A percentile compares a stretch with the other conserved stretches of the same genome.
phyloP scores from a whole-genome alignment of 1,140 invertebrate species.

The Ostrea edulis region DNA sequence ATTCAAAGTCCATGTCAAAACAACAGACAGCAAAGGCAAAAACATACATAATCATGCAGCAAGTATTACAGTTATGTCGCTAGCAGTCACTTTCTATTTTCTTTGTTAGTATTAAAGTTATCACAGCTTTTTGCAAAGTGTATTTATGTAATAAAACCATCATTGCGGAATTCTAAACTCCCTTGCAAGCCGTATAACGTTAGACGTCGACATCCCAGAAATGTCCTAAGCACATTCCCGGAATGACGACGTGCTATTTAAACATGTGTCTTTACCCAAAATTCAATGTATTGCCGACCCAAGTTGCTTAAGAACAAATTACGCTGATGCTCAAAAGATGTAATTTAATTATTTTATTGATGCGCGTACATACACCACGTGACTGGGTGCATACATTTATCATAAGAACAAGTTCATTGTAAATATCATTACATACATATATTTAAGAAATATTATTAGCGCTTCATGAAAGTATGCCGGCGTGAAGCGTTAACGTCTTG shows the following conservation, averaged over 20 bases:
- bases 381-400: neutral
- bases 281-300: conserved; percentile 8
- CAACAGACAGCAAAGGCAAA: neutral
- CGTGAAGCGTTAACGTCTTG: too few species aligned
- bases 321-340: conserved; percentile 26
- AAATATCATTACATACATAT: too few species aligned
- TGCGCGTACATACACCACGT: neutral
- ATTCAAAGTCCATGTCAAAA: conserved; percentile 24
- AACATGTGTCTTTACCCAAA: conserved; percentile 28
- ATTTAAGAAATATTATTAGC: too few species aligned
- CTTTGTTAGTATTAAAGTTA: conserved; percentile 36
- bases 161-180: conserved; percentile 33
- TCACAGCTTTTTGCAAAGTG: neutral
- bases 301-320: conserved; percentile 24
- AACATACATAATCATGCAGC: neutral
- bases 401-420: too few species aligned
- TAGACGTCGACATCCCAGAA: conserved; percentile 7
- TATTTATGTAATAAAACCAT: conserved; percentile 36
- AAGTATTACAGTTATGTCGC: conserved; percentile 19
- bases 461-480: too few species aligned
- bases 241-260: conserved; percentile 16
- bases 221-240: conserved; percentile 25
- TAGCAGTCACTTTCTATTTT: conserved; percentile 27
- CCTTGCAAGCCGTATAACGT: conserved; percentile 35
- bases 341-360: conserved; percentile 36